A percentile compares a stretch with the other conserved stretches of the same genome.
Evolutionary conservation across 2,797 vertebrate species (phyloP).

Genomic region (Takifugu ocellatus): DNA sequence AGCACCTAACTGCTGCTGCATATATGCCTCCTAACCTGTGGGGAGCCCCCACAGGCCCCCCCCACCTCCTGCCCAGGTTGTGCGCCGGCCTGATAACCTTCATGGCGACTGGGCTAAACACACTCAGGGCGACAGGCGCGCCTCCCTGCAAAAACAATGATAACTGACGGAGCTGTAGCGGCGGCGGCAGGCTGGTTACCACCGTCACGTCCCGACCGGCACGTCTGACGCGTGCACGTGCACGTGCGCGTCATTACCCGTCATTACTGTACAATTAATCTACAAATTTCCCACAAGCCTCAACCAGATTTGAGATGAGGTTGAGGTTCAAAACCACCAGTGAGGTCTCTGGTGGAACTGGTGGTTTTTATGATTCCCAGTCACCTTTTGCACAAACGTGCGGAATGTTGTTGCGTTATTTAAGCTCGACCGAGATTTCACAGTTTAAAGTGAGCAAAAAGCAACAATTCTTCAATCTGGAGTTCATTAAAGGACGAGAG

Average conservation of each 20-base stretch:
- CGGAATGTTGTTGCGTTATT: no score
- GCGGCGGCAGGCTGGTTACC: slow-evolving; percentile 28
- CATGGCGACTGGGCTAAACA: slow-evolving; percentile 60
- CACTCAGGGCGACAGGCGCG: slow-evolving; percentile 47
- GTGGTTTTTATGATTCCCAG: no score
- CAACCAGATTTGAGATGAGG: no score
- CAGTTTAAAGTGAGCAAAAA: no score
- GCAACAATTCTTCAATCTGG: no score
- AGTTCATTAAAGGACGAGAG: no score
- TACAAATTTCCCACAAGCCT: no score
- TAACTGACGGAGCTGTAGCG: slow-evolving; percentile 35
- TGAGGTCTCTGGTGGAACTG: no score
- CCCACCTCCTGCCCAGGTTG: slow-evolving; percentile 51
- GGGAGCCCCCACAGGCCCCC: slow-evolving; percentile 47
- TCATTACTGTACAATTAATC: no score
- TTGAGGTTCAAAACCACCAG: no score
- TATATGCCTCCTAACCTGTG: slow-evolving; percentile 66
- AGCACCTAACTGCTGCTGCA: slow-evolving; percentile 51
- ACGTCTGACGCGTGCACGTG: slow-evolving; percentile 28
- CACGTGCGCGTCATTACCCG: slow-evolving; percentile 21
- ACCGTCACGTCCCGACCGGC: slow-evolving; percentile 31
- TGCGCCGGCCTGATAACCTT: slow-evolving; percentile 71
- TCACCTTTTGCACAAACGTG: no score
- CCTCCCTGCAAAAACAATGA: slow-evolving; percentile 63
- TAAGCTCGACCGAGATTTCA: no score